A percentile compares a stretch with the other conserved stretches of the same genome.
Conservation (phyloP, 1,140 invertebrate species). For the Telenomus remus region DNA sequence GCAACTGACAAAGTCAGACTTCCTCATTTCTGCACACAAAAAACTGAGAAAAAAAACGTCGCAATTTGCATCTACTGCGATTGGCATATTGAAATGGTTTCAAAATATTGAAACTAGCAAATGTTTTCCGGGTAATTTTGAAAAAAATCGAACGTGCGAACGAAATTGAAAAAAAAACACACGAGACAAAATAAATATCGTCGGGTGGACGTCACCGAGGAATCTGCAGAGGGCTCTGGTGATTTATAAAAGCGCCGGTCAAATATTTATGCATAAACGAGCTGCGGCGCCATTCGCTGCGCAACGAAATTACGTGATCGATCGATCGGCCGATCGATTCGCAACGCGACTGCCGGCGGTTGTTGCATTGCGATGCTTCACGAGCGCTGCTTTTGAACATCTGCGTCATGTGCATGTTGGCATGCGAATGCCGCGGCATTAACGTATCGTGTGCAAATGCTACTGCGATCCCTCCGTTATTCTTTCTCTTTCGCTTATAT, state of each 20-base stretch:
- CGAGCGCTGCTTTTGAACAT: constrained; percentile 28
- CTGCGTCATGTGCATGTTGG: constrained; percentile 38
- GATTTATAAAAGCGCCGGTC: constrained; percentile 26
- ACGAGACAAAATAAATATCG: not conserved
- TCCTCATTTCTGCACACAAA: too few relatives aligned
- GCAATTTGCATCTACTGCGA: too few relatives aligned
- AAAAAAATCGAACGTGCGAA: not conserved
- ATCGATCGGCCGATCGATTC: constrained; percentile 37
- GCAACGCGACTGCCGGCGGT: constrained; percentile 11
- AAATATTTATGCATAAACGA: constrained; percentile 40
- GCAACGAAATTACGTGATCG: constrained; percentile 48
- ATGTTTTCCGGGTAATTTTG: too few relatives aligned
- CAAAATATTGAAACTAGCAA: too few relatives aligned
- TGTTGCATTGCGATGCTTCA: constrained; percentile 24
- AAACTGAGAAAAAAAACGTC: too few relatives aligned
- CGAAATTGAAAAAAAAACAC: constrained; percentile 3
- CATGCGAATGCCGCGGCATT: constrained; percentile 20
- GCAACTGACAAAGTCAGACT: too few relatives aligned
- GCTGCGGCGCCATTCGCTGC: constrained; percentile 19
- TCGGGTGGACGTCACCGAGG: constrained; percentile 3
- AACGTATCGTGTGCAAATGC: constrained; percentile 13
- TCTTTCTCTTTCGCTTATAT: constrained; percentile 12
- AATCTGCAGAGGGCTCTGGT: constrained; percentile 4
- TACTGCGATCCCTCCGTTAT: constrained; percentile 22
- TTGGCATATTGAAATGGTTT: too few relatives aligned